Base-by-base conservation (phyloP, 2,797 vertebrate genomes). In the Gobionotothen gibberifrons region DNA sequence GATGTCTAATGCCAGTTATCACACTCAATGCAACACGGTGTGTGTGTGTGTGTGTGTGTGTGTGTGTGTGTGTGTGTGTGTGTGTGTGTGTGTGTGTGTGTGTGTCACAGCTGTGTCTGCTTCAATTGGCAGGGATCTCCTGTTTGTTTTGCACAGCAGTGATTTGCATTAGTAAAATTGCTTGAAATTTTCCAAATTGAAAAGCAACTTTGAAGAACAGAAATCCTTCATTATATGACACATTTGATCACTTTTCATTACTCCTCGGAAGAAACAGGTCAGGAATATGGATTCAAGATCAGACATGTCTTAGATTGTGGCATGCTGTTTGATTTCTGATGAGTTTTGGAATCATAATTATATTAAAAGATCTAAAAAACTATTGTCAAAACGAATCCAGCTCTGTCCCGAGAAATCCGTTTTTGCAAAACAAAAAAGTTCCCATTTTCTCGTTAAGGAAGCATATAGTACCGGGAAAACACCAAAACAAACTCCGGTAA, bases 401-500 rank as follows among this genome's bases (percentile, higher is more conserved):
- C 47, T 75, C 43, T 64, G 42, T 72, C 56, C 32, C 4, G 1
- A 74, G 66, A 67, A 7, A n/a, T 48, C 68, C 44, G 17, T 51
- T 60, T 60, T 48, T 69, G 2, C 72, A 81, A 78, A 56, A 36
- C 16, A 44, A 80, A 64, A 85, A 87, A 89, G 81, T 83, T 84
- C 51, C 48, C 46, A 64, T 55, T 56, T 58, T 57, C 57, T 51
- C 36, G 17, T 42, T 42, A 57, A 58, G 26, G 54, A 17, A 76
- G 76, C 57, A 60, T 15, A 29, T 76, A 82, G 73, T 43, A 59
- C 52, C 44, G 67, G 73, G 74, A 83, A 84, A 81, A 72, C 4
- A 39, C 62, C 81, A 76, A 86, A 78, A 83, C 76, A 85, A 90
- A 90, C 82, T 91, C 84, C 59, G 61, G 54, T 76, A 84, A 91